These are phyloP conservation scores for Gryllus longicercus DNA, from an alignment of 2,888 invertebrate genomes.

Conservation along the genomic window DNA sequence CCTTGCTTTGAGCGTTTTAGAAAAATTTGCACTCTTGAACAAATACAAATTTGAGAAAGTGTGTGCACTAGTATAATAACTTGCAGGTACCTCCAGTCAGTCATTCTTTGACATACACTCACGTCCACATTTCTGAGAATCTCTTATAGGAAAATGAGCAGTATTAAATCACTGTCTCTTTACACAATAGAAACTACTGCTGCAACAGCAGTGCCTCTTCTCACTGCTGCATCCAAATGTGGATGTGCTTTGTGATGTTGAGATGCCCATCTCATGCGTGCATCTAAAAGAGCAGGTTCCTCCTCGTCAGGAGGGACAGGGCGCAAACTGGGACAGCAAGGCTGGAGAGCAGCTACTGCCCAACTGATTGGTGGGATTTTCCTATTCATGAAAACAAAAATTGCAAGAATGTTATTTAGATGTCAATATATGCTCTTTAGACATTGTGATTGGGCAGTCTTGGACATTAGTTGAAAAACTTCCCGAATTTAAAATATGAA, in stretches of 20 bases:
- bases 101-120: background rate
- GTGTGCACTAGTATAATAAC: background rate
- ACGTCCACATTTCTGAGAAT: background rate
- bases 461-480: too few species aligned
- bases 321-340: constrained; percentile 18
- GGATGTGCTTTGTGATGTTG: constrained; percentile 28
- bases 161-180: constrained; percentile 4
- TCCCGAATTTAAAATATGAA: too few species aligned
- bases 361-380: constrained; percentile 42
- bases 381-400: constrained; percentile 29
- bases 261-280: background rate
- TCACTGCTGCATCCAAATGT: constrained; percentile 32
- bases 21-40: background rate
- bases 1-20: background rate
- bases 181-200: constrained; percentile 36
- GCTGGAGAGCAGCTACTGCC: constrained; percentile 35
- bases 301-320: background rate
- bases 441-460: too few species aligned
- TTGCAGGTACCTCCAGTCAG: too few species aligned
- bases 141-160: background rate
- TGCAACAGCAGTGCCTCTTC: constrained; percentile 35
- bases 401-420: too few species aligned
- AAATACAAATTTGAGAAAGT: background rate
- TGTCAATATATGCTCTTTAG: too few species aligned
- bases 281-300: background rate